Evolutionary conservation across 1,140 invertebrate species (phyloP).

Genomic region (Radopholus similis): DNA sequence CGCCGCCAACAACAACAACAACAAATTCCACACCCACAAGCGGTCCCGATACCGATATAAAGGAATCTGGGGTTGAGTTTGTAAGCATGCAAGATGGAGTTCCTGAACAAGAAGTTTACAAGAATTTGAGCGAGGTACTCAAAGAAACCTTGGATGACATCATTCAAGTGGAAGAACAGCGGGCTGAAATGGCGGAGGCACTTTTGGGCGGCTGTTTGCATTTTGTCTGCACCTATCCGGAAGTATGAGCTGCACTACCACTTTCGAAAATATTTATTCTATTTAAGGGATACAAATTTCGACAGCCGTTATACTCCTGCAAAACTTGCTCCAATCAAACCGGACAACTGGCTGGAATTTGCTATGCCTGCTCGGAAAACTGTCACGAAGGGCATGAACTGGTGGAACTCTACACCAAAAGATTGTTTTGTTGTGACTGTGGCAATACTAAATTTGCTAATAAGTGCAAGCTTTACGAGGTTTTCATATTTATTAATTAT

Average conservation of each 20-base stretch:
- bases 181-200: conserved; percentile 31
- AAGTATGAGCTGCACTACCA: conserved; percentile 26
- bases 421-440: conserved; percentile 92
- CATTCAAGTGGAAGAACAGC: conserved; percentile 26
- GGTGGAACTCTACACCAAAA: conserved; percentile 92
- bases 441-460: conserved; percentile 79
- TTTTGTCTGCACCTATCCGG: conserved; percentile 50
- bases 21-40: no score
- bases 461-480: conserved; percentile 71
- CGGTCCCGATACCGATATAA: no score
- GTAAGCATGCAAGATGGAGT: no score
- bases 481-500: conserved; percentile 45
- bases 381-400: conserved; percentile 95
- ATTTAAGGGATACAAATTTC: conserved; percentile 78
- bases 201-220: conserved; percentile 33
- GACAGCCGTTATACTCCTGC: conserved; percentile 92
- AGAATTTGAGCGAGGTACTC: no score
- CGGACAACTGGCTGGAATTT: conserved; percentile 71
- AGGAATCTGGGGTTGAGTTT: no score
- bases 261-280: neutral
- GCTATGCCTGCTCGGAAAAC: conserved; percentile 84
- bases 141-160: conserved; percentile 25
- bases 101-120: no score
- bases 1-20: no score
- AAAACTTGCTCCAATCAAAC: conserved; percentile 73